Evolutionary conservation across 2,888 invertebrate species (phyloP).

Genomic region (Microplitis manilae): DNA sequence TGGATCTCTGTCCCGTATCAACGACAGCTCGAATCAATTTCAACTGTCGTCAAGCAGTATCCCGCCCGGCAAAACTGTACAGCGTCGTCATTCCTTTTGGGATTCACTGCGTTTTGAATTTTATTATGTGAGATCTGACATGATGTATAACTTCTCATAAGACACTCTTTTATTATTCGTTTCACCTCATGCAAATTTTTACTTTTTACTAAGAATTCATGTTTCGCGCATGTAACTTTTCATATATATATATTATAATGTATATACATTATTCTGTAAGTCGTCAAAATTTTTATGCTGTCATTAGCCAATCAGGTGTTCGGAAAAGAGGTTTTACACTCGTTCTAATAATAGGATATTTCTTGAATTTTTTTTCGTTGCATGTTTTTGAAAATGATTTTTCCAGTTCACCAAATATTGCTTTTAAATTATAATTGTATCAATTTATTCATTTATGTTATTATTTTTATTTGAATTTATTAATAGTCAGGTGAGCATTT

Average conservation of each 20-base stretch:
- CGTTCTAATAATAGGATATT: not conserved
- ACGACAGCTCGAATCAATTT: constrained; percentile 42
- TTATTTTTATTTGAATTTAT: not conserved
- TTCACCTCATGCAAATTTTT: constrained; percentile 1
- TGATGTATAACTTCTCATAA: constrained; percentile 25
- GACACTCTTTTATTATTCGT: not conserved
- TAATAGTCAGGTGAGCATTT: not conserved
- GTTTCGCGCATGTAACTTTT: no score
- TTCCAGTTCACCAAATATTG: not conserved
- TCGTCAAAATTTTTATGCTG: no score
- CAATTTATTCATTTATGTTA: not conserved
- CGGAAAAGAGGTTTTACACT: no score
- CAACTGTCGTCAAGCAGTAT: constrained; percentile 33
- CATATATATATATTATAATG: no score
- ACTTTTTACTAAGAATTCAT: not conserved
- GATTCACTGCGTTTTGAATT: constrained; percentile 21
- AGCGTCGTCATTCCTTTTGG: constrained; percentile 12
- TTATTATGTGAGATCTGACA: constrained; percentile 23
- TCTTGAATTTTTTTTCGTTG: not conserved
- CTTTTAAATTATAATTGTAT: not conserved
- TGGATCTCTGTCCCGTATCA: constrained; percentile 34
- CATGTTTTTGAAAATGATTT: not conserved
- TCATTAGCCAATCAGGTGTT: no score
- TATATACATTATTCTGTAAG: no score
- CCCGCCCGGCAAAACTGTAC: not conserved